Evolutionary conservation across 2,888 invertebrate species (phyloP).

Genomic region (Hermaeophaga mercurialis): DNA sequence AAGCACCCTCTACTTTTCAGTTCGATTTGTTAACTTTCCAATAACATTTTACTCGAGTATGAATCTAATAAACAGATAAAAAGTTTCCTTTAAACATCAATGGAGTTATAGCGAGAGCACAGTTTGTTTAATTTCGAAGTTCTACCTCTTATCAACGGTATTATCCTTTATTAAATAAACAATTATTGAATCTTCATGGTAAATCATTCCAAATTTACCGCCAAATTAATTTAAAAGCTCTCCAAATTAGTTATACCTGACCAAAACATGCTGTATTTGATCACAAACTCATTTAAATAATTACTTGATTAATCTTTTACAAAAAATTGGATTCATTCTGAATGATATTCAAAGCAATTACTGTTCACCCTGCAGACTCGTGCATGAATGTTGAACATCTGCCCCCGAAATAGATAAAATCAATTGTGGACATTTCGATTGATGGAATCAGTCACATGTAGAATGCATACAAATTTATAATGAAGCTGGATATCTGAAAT

Average conservation of each 20-base stretch:
- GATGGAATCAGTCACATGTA: neutral
- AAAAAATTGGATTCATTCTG: neutral
- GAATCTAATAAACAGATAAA: constrained; percentile 11
- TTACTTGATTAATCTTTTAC: neutral
- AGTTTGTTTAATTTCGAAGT: too few relatives aligned
- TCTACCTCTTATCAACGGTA: too few relatives aligned
- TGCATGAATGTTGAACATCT: constrained; percentile 2
- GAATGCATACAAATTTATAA: constrained; percentile 1
- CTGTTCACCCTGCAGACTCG: neutral
- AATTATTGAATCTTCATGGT: too few relatives aligned
- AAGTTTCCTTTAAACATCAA: constrained; percentile 1
- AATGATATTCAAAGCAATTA: neutral
- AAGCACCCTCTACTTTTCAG: neutral
- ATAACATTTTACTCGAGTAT: constrained; percentile 4
- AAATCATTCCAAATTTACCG: too few relatives aligned
- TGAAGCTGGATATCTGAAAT: neutral
- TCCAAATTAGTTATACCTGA: neutral
- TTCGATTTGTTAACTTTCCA: constrained; percentile 11
- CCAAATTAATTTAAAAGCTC: too few relatives aligned
- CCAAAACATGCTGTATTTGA: neutral
- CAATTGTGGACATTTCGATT: constrained; percentile 9
- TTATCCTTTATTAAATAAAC: too few relatives aligned
- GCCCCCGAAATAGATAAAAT: constrained; percentile 10
- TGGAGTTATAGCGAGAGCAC: neutral
- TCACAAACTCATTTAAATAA: neutral